A percentile compares a stretch with the other conserved stretches of the same genome.
These are phyloP conservation scores for Ichneumoninae sp. DNA, from an alignment of 2,888 invertebrate genomes.

Conservation along the genomic window DNA sequence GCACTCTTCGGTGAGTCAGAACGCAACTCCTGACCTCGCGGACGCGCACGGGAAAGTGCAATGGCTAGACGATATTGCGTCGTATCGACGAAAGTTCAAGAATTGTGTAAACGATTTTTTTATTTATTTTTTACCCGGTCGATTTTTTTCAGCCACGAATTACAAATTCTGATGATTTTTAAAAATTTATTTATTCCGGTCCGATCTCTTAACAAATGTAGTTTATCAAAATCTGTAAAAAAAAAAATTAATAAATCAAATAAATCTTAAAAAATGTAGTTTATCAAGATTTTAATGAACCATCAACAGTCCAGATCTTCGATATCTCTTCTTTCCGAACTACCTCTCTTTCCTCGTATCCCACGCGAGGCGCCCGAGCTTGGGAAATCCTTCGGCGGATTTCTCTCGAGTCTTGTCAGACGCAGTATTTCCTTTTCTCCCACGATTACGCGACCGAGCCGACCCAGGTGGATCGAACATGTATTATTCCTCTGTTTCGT, in stretches of 20 bases:
- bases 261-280: background rate
- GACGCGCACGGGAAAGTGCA: conserved; percentile 34
- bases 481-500: conserved; percentile 16
- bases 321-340: background rate
- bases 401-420: background rate
- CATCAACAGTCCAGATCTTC: background rate
- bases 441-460: conserved; percentile 21
- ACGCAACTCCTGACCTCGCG: conserved; percentile 49
- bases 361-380: background rate
- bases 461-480: conserved; percentile 41
- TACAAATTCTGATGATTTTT: no score
- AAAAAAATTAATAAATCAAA: background rate
- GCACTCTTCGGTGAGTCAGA: conserved; percentile 43
- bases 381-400: background rate
- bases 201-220: background rate
- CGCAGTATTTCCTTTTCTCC: conserved; percentile 24
- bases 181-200: no score
- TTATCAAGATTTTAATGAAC: background rate
- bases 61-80: conserved; percentile 41
- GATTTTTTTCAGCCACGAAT: background rate
- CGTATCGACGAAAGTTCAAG: conserved; percentile 17
- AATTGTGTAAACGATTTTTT: background rate
- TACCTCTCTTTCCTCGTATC: background rate
- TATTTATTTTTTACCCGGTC: background rate
- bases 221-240: background rate